Evolutionary conservation across 2,113 vertebrate species (phyloP), one percentile per base, ranked within the genome.

Genomic region (Leptocoma aspasia): DNA sequence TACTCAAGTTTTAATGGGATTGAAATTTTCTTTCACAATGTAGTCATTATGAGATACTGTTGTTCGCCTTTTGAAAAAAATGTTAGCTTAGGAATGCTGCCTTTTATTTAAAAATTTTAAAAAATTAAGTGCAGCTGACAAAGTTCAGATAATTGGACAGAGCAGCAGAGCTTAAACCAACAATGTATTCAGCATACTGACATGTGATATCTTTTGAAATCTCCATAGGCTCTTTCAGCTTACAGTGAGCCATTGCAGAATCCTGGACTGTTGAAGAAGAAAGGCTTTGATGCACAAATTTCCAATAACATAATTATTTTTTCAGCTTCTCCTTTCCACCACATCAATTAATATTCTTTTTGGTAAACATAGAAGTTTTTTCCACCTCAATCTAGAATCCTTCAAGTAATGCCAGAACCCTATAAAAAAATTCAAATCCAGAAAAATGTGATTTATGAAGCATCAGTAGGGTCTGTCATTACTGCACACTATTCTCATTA

Each of bases 131-230:
- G 70, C 57, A 95, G 85, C 64, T 96, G 89, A 95, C 64, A 85
- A 96, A 89, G 53, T 94, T 96, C 80, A 90, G 45, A 93, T 96
- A 89, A 94, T 81, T 92, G 78, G 80, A 78, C 64, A 93, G 82
- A 84, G 70, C 45, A 93, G 56, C 39, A 82, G 64, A 94, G 56
- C 77, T 95, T 94, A 94, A 94, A 89, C 53, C 72, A 94, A 83
- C 86, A 95, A 84, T 91, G 79, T 50, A 71, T 75, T 91, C 81
- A 81, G 56, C 44, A 35, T 52, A 86, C 24, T 89, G 87, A 84
- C 81, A 70, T 64, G 35, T 91, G 87, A 56, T 92, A 90, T 37
- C 94, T 94, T 96, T 94, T 93, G 88, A 97, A 97, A 92, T 59
- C 64, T 95, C 82, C 80, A 64, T 47, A 65, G 73, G 73, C 42